Evolutionary conservation across 2,888 invertebrate species (phyloP).

Genomic region (Polymixis lichenea): DNA sequence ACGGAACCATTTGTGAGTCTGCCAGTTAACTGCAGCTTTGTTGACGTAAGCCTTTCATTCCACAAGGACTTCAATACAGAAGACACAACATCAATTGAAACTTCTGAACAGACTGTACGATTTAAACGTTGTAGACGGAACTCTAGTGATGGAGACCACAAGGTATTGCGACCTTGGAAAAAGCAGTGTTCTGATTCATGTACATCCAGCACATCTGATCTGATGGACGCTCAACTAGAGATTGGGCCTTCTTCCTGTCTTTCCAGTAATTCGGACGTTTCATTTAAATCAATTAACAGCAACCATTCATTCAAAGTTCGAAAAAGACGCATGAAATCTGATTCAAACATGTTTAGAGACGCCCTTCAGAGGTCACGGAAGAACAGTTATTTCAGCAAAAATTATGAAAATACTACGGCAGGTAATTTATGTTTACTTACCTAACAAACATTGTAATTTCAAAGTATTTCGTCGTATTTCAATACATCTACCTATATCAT

Average conservation of each 20-base stretch:
- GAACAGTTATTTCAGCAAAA: conserved; percentile 70
- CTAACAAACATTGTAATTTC: background rate
- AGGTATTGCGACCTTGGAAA: conserved; percentile 77
- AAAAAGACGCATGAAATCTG: conserved; percentile 83
- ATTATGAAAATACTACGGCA: conserved; percentile 73
- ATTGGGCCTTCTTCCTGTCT: conserved; percentile 71
- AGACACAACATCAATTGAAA: conserved; percentile 76
- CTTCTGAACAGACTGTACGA: conserved; percentile 73
- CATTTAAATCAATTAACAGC: conserved; percentile 85
- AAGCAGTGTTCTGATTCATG: conserved; percentile 81
- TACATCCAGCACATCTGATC: conserved; percentile 78
- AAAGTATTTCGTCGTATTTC: background rate
- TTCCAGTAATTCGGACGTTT: conserved; percentile 82
- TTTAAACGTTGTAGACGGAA: conserved; percentile 80
- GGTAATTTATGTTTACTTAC: conserved; percentile 61
- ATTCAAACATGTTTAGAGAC: conserved; percentile 81
- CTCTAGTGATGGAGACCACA: conserved; percentile 76
- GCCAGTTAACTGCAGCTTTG: conserved; percentile 71
- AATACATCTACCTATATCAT: no score
- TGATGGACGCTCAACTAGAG: conserved; percentile 71
- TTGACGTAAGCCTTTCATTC: conserved; percentile 80
- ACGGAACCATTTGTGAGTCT: conserved; percentile 76
- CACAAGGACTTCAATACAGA: conserved; percentile 77
- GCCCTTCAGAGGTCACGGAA: conserved; percentile 81
- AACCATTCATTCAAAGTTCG: conserved; percentile 82